A percentile compares a stretch with the other conserved stretches of the same genome.
Evolutionary conservation across 2,113 vertebrate species (phyloP).

Genomic region (Steatornis caripensis): DNA sequence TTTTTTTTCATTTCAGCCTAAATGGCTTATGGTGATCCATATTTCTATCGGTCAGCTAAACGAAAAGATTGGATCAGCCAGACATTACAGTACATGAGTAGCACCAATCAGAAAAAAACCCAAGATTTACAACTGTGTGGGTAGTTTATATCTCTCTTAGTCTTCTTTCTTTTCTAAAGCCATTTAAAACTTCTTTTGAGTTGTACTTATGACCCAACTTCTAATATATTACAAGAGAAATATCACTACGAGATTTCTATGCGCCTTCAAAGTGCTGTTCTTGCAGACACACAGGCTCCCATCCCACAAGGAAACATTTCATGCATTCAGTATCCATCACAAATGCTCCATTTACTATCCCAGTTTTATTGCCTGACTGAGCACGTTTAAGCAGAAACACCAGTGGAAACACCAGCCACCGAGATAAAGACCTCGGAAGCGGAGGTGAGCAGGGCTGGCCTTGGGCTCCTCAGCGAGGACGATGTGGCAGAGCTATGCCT

Average conservation of each 20-base stretch:
- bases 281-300: not conserved
- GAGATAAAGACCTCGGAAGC: not conserved
- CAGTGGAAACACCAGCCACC: accelerated
- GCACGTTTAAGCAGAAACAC: not conserved
- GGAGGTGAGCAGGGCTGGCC: accelerated
- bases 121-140: not conserved
- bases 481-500: not conserved
- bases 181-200: not conserved
- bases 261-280: not conserved
- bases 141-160: not conserved
- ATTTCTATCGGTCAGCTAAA: not conserved
- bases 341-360: not conserved
- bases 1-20: not conserved
- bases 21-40: not conserved
- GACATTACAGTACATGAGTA: not conserved
- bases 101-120: not conserved
- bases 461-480: not conserved
- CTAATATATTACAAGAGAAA: not conserved
- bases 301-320: not conserved
- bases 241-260: not conserved
- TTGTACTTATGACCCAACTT: not conserved
- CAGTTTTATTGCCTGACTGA: not conserved
- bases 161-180: not conserved
- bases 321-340: not conserved
- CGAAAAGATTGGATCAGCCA: not conserved